Percentiles rank a stretch among this genome's conserved stretches.
Evolutionary conservation across 2,888 invertebrate genomes (phyloP).

Genomic region (Cylindroiulus punctatus): DNA sequence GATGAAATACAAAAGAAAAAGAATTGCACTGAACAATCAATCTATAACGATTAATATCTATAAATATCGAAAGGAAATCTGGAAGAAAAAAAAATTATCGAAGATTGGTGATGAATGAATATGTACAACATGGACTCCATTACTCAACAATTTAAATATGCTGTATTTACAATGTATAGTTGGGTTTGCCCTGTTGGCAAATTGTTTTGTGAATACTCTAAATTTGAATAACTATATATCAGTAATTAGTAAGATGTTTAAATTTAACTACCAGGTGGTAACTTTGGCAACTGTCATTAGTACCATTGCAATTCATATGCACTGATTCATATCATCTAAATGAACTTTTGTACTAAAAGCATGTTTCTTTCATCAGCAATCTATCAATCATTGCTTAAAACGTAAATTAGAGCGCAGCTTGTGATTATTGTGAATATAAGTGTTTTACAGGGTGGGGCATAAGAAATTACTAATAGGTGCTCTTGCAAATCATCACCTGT

Average conservation of each 20-base stretch:
- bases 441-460: no score
- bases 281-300: not conserved
- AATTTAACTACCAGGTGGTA: not conserved
- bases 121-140: slow-evolving; percentile 19
- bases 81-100: not conserved
- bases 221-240: no score
- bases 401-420: not conserved
- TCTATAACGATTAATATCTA: slow-evolving; percentile 29
- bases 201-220: no score
- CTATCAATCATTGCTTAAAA: not conserved
- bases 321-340: not conserved
- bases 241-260: not conserved
- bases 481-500: no score
- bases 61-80: slow-evolving; percentile 1
- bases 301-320: no score
- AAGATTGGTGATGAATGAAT: slow-evolving; percentile 10
- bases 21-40: slow-evolving; percentile 3
- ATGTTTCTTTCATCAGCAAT: no score
- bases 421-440: not conserved
- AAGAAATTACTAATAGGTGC: no score
- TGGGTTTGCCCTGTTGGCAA: not conserved
- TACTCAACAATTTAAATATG: not conserved
- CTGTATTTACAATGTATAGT: not conserved
- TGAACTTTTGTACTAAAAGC: not conserved
- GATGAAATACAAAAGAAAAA: slow-evolving; percentile 14